phyloP scores from a whole-genome alignment of 2,888 invertebrate genomes.

The Brachyopa scutellaris region DNA sequence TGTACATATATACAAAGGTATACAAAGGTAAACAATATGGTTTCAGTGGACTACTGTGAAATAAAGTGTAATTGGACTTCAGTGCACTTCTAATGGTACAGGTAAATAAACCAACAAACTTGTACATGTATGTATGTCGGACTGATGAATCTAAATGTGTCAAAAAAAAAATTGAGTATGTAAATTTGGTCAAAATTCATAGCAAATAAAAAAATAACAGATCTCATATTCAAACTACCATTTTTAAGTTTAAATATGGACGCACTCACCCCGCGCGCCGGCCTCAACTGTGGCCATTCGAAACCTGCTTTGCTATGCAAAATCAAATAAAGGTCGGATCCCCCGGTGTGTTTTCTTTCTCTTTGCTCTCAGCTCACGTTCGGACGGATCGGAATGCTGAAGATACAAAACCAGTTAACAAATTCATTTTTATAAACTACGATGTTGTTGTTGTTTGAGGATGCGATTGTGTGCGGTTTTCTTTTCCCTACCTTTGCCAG shows the following conservation, averaged over 20 bases:
- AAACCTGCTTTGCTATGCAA: slow-evolving; percentile 38
- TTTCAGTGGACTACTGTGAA: too few species aligned
- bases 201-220: not conserved
- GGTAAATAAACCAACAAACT: too few species aligned
- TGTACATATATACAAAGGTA: too few species aligned
- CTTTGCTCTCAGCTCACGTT: slow-evolving; percentile 21
- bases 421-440: not conserved
- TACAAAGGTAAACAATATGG: too few species aligned
- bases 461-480: slow-evolving; percentile 3
- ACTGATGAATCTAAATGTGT: too few species aligned
- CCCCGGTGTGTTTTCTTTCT: slow-evolving; percentile 4
- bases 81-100: too few species aligned
- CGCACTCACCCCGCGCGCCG: not conserved
- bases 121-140: too few species aligned
- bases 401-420: slow-evolving; percentile 59
- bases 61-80: too few species aligned
- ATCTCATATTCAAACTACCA: not conserved
- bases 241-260: not conserved
- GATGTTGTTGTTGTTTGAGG: slow-evolving; percentile 1
- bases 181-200: slow-evolving; percentile 2
- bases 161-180: slow-evolving; percentile 1
- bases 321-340: slow-evolving; percentile 55
- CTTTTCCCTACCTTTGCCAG: too few species aligned
- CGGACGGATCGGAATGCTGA: slow-evolving; percentile 58
- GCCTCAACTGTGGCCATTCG: not conserved